Percentiles rank a stretch among this genome's conserved stretches.
These are phyloP conservation scores for Neosilurus mollespiculum DNA, from an alignment of 2,797 vertebrate genomes.

Conservation along the genomic window DNA sequence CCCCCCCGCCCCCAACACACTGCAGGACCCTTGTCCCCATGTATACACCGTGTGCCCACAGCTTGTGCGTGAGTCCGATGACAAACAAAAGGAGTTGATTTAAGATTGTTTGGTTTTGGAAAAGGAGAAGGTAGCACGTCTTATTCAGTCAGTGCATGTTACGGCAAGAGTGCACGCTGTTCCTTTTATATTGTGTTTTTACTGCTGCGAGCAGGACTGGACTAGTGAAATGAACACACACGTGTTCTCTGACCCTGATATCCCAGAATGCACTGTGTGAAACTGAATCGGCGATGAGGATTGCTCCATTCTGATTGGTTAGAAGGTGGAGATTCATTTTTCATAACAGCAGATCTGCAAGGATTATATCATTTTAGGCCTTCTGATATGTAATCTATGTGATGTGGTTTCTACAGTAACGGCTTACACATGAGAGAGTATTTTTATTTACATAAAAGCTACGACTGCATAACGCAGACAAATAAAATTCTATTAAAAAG, in stretches of 20 bases:
- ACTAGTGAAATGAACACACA: background rate
- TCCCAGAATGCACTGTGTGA: no score
- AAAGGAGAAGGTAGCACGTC: background rate
- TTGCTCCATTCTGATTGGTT: background rate
- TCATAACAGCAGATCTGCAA: background rate
- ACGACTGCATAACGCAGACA: no score
- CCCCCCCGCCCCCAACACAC: background rate
- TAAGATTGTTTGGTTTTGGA: slow-evolving; percentile 17
- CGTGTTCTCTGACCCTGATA: background rate
- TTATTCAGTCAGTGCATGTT: background rate
- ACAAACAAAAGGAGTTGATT: slow-evolving; percentile 28
- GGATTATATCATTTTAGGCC: background rate
- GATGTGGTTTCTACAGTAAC: background rate
- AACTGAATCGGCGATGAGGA: background rate
- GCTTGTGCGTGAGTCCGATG: background rate
- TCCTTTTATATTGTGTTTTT: background rate
- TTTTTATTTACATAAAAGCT: no score
- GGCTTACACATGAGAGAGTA: background rate
- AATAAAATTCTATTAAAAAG: no score
- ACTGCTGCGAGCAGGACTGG: slow-evolving; percentile 3
- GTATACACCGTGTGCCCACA: background rate
- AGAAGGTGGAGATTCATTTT: background rate
- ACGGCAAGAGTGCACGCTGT: background rate
- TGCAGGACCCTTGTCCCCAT: background rate
- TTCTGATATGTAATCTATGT: background rate